Base-by-base conservation (phyloP, 2,113 vertebrate genomes). In the Poecilia latipinna region DNA sequence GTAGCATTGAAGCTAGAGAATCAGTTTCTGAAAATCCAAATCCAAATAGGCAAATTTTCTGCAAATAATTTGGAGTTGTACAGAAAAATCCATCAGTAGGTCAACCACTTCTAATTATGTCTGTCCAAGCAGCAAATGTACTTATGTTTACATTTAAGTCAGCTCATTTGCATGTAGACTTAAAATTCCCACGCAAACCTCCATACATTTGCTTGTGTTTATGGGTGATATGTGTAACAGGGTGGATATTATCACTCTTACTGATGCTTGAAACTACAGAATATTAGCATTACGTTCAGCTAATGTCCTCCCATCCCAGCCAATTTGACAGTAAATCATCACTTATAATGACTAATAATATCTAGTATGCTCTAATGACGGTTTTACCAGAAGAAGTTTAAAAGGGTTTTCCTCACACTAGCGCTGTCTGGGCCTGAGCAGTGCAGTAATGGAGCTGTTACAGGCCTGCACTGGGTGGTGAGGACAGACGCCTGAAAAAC, bases 401-500 rank as follows among this genome's bases (percentile, higher is more conserved):
- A 48, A 29, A 48, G 11, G 17, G 15, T 28, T 48, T 33, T 78
- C 31, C 28, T 37, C 3, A n/a, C 0, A 70, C 7, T 1, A n/a
- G 29, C 62, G 4, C 37, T 60, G 28, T 63, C 31, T 68, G 6
- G 42, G 68, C 66, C 4, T 24, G 28, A 57, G 35, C 54, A 10
- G 35, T 70, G 24, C 60, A 37, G 22, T 78, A 60, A 75, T 70
- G 24, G 65, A 80, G 74, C 51, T 70, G 19, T 64, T 72, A 17
- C 65, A 28, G 39, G 33, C 42, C 32, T 78, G 66, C 62, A 70
- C 61, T 68, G 12, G 8, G 12, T 57, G 54, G 29, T 63, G 72
- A 66, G 60, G 73, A 63, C 63, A 74, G 72, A 44, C 65, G 39
- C 32, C 64, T 61, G 15, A 72, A 71, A 66, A 28, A 76, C 17